phyloP scores from a whole-genome alignment of 2,888 invertebrate species.

The Watsonalla cultraria region DNA sequence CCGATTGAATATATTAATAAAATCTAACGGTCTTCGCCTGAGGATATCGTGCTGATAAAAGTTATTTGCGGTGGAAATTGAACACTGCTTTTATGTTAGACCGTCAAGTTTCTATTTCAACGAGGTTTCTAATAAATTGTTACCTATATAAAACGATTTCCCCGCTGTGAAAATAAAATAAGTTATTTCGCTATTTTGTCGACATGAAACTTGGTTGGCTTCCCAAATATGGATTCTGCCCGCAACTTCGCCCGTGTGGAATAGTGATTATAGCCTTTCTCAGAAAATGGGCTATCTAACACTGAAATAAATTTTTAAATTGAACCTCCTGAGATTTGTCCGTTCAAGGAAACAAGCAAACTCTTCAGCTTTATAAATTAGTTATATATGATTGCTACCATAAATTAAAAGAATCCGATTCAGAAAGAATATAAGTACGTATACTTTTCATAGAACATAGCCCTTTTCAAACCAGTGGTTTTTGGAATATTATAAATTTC shows the following conservation, averaged over 20 bases:
- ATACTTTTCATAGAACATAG: neutral
- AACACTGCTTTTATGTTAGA: slow-evolving; percentile 36
- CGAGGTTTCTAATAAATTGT: slow-evolving; percentile 59
- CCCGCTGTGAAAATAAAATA: slow-evolving; percentile 18
- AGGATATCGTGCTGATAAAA: slow-evolving; percentile 27
- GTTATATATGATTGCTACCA: too few species aligned
- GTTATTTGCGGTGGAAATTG: slow-evolving; percentile 40
- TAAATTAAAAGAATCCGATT: too few species aligned
- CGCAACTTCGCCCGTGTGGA: too few species aligned
- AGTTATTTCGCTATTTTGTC: neutral
- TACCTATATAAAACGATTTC: slow-evolving; percentile 31
- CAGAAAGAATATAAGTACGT: too few species aligned
- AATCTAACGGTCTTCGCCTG: slow-evolving; percentile 8
- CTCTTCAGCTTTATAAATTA: too few species aligned
- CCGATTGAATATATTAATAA: neutral
- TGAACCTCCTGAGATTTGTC: too few species aligned
- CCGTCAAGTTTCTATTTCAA: slow-evolving; percentile 26
- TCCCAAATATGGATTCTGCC: too few species aligned
- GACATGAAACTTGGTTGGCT: neutral
- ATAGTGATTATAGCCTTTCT: too few species aligned
- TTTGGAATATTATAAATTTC: too few species aligned
- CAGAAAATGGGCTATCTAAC: too few species aligned
- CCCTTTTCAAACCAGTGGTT: neutral
- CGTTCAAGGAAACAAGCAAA: too few species aligned
- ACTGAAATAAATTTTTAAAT: too few species aligned